A percentile compares a stretch with the other conserved stretches of the same genome.
These are phyloP conservation scores for Lepisosteus oculatus DNA, from an alignment of 2,113 vertebrate species.

Conservation along the genomic window DNA sequence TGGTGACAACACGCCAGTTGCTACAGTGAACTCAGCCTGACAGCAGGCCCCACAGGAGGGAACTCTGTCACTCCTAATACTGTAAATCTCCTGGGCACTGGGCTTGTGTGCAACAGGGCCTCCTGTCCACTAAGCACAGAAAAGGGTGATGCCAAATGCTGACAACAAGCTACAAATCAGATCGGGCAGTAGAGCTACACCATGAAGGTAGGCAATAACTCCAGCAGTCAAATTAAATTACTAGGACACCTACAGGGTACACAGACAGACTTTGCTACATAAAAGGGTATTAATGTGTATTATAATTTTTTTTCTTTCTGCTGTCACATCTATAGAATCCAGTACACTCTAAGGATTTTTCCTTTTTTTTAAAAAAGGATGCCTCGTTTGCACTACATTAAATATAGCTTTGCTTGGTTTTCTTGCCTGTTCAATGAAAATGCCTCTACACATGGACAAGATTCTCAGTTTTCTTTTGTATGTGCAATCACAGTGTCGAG, in stretches of 20 bases:
- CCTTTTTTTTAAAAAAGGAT: too few species aligned
- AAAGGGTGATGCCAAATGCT: conserved; percentile 18
- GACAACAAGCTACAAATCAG: conserved; percentile 13
- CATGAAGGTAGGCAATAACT: conserved; percentile 10
- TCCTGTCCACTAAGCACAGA: conserved; percentile 19
- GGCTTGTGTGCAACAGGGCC: conserved; percentile 27
- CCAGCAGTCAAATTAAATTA: conserved; percentile 11
- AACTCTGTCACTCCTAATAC: conserved; percentile 33
- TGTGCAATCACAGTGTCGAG: too few species aligned
- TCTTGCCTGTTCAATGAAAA: too few species aligned
- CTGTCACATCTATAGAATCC: too few species aligned
- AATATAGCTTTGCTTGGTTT: too few species aligned
- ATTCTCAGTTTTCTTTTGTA: too few species aligned
- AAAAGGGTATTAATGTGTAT: not conserved
- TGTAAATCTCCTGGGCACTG: conserved; percentile 16
- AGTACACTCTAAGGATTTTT: too few species aligned
- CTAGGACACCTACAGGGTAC: not conserved
- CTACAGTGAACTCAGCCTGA: conserved; percentile 33
- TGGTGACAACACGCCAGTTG: conserved; percentile 25
- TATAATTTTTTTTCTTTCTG: not conserved
- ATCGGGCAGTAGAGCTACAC: not conserved
- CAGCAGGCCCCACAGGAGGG: conserved; percentile 24
- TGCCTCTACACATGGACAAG: too few species aligned
- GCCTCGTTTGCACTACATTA: too few species aligned
- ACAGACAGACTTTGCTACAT: not conserved